Conservation (phyloP, 1,140 invertebrate genomes). For the Drosophila carrolli region DNA sequence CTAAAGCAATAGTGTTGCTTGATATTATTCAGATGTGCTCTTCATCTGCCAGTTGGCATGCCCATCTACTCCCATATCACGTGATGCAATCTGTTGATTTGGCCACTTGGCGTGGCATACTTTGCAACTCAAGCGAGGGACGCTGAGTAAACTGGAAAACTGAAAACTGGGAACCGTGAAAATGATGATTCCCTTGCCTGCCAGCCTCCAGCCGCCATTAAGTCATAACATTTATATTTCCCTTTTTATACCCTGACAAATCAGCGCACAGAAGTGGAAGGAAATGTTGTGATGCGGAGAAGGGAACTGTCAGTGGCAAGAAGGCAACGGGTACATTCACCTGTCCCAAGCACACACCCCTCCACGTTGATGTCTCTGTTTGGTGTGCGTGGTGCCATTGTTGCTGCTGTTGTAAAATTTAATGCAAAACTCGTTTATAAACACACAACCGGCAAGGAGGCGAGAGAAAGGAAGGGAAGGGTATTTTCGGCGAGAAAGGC, state of each 20-base stretch:
- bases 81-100: slow-evolving; percentile 54
- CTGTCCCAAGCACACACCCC: slow-evolving; percentile 38
- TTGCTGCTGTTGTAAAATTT: slow-evolving; percentile 66
- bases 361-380: slow-evolving; percentile 59
- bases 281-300: slow-evolving; percentile 9
- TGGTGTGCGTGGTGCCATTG: slow-evolving; percentile 40
- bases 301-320: slow-evolving; percentile 51
- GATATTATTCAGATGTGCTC: slow-evolving; percentile 11
- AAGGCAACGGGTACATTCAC: slow-evolving; percentile 61
- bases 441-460: slow-evolving; percentile 22
- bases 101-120: slow-evolving; percentile 29
- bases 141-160: background rate
- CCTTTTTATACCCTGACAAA: slow-evolving; percentile 48
- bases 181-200: slow-evolving; percentile 6
- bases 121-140: background rate
- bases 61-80: slow-evolving; percentile 12
- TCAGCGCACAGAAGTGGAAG: slow-evolving; percentile 33
- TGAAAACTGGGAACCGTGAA: slow-evolving; percentile 1
- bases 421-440: slow-evolving; percentile 74
- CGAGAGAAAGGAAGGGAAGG: background rate
- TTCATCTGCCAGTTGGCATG: slow-evolving; percentile 21
- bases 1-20: slow-evolving; percentile 7
- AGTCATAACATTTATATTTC: slow-evolving; percentile 51
- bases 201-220: slow-evolving; percentile 5
- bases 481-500: slow-evolving; percentile 18